Conservation (phyloP, 2,113 vertebrate genomes). For the Emberiza fucata region DNA sequence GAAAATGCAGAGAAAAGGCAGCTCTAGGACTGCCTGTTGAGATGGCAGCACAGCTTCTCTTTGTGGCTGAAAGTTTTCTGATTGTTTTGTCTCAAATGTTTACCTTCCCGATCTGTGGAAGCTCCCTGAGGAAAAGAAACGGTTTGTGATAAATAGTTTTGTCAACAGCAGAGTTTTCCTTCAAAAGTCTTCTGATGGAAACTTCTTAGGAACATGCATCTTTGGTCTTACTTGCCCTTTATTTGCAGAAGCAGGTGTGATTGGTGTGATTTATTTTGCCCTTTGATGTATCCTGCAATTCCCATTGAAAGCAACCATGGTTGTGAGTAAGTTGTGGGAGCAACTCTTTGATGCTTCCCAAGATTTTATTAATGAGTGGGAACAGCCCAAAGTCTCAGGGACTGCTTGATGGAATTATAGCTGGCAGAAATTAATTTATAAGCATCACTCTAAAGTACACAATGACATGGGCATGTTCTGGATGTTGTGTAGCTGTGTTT, state of each 20-base stretch:
- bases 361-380: not conserved
- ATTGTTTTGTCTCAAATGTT: not conserved
- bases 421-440: not conserved
- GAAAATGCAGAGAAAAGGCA: not conserved
- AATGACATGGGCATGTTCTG: accelerated
- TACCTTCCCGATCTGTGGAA: not conserved
- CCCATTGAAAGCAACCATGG: not conserved
- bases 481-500: not conserved
- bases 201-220: not conserved
- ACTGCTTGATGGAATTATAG: not conserved
- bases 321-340: not conserved
- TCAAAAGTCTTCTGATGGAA: not conserved
- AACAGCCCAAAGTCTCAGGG: not conserved
- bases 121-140: not conserved
- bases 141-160: not conserved
- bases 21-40: not conserved
- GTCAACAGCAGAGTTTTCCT: not conserved
- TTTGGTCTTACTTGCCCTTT: not conserved
- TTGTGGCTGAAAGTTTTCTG: not conserved
- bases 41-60: not conserved
- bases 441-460: not conserved
- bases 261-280: constrained; percentile 20
- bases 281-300: not conserved
- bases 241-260: not conserved
- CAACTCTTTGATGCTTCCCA: not conserved